A percentile compares a stretch with the other conserved stretches of the same genome.
Conservation (phyloP, 1,140 invertebrate genomes). For the Macrotrachela quadricornifera region DNA sequence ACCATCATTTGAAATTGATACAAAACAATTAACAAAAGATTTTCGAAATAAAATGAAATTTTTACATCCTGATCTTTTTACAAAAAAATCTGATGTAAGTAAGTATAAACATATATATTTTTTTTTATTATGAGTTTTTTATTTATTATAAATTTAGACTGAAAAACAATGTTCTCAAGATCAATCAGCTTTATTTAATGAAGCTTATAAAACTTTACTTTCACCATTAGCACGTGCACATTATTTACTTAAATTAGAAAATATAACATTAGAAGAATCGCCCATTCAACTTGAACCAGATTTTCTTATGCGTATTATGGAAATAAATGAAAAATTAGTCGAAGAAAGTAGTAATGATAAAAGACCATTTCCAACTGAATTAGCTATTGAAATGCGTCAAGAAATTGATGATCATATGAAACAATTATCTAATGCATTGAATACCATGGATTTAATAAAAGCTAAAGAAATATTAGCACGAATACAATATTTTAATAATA, state of each 20-base stretch:
- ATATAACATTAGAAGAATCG: constrained; percentile 11
- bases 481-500: no score
- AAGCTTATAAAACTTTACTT: constrained; percentile 53
- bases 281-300: no score
- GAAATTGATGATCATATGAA: no score
- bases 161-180: constrained; percentile 54
- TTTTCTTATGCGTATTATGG: no score
- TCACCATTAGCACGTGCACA: constrained; percentile 52
- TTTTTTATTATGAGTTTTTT: not conserved
- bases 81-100: constrained; percentile 28
- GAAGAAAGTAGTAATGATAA: no score
- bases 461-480: no score
- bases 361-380: no score
- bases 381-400: no score
- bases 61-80: constrained; percentile 53
- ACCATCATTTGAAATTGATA: constrained; percentile 42
- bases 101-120: not conserved
- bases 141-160: constrained; percentile 32
- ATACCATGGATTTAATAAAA: no score
- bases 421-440: no score
- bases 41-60: constrained; percentile 50
- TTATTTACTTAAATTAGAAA: constrained; percentile 48
- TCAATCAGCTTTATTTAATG: constrained; percentile 61
- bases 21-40: constrained; percentile 38
- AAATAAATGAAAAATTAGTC: no score